Evolutionary conservation across 2,888 invertebrate species (phyloP).

Genomic region (Itoplectis maculator): DNA sequence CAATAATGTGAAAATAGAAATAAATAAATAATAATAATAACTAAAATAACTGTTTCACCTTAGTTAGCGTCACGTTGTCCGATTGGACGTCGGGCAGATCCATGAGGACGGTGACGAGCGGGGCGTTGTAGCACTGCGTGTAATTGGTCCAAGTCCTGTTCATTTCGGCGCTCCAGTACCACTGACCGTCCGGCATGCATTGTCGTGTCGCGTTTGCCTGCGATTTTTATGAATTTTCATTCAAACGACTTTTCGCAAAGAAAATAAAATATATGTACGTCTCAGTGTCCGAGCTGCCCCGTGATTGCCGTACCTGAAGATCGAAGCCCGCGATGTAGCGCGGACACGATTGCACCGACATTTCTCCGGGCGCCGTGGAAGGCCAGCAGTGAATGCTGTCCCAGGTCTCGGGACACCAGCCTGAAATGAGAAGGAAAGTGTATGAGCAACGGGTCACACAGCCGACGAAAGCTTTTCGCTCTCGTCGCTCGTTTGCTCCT

Average conservation of each 20-base stretch:
- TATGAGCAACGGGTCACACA: background rate
- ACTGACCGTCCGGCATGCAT: conserved; percentile 85
- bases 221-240: conserved; percentile 15
- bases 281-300: background rate
- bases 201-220: conserved; percentile 85
- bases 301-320: conserved; percentile 71
- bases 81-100: conserved; percentile 76
- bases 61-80: conserved; percentile 76
- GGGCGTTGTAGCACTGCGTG: conserved; percentile 84
- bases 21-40: no score
- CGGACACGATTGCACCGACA: conserved; percentile 85
- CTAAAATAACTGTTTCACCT: conserved; percentile 71
- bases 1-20: background rate
- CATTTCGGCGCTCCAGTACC: conserved; percentile 84
- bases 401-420: conserved; percentile 86
- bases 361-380: conserved; percentile 84
- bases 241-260: no score
- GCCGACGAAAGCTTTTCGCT: background rate
- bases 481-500: background rate
- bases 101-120: conserved; percentile 83
- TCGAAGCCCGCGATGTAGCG: conserved; percentile 86
- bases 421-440: conserved; percentile 70
- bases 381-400: conserved; percentile 87
- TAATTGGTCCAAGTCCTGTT: conserved; percentile 86
- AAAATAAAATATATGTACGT: background rate